Evolutionary conservation across 2,113 vertebrate genomes (phyloP).

Genomic region (Eulemur macaco): DNA sequence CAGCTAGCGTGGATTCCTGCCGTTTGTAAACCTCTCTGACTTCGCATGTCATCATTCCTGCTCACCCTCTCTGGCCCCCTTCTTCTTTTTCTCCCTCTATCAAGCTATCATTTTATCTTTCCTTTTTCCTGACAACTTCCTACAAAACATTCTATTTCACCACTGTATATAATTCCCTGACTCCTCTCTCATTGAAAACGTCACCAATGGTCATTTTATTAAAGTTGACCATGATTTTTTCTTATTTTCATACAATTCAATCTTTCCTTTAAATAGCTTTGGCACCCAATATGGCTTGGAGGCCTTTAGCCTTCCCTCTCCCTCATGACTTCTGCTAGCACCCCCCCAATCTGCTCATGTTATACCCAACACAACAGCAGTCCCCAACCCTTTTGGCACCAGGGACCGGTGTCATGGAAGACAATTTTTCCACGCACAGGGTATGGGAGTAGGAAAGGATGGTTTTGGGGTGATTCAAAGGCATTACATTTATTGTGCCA

Average conservation of each 20-base stretch:
- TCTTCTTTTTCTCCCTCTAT: not conserved
- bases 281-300: not conserved
- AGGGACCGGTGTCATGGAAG: too few species aligned
- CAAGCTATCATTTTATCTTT: not conserved
- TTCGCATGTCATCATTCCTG: not conserved
- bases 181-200: not conserved
- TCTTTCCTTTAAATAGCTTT: not conserved
- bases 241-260: not conserved
- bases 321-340: not conserved
- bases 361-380: not conserved
- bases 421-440: too few species aligned
- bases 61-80: too few species aligned
- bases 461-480: too few species aligned
- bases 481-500: too few species aligned
- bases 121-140: not conserved
- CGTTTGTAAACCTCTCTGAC: not conserved
- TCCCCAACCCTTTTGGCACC: too few species aligned
- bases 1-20: not conserved
- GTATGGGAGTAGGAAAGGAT: too few species aligned
- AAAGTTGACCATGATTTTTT: not conserved
- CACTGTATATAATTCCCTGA: not conserved
- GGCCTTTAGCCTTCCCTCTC: not conserved
- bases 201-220: not conserved
- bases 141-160: not conserved
- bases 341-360: not conserved